Evolutionary conservation across 2,113 vertebrate species (phyloP).

Genomic region (Upupa epops): DNA sequence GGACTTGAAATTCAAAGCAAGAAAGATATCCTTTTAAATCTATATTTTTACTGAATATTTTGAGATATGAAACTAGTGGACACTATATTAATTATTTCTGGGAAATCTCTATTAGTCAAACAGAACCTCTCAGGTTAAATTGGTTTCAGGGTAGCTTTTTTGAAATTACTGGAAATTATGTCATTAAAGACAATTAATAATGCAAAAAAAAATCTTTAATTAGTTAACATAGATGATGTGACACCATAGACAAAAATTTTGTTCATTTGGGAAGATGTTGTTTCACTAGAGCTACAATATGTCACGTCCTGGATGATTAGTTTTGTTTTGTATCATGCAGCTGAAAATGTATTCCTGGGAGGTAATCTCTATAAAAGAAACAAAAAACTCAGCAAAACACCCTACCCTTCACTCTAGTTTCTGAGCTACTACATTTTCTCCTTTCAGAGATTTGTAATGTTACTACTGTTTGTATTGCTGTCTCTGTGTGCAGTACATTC

Average conservation of each 20-base stretch:
- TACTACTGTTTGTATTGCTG: background rate
- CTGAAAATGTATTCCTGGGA: background rate
- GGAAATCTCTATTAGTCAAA: background rate
- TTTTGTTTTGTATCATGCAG: background rate
- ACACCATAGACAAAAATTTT: background rate
- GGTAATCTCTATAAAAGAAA: background rate
- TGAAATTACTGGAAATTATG: background rate
- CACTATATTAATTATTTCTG: background rate
- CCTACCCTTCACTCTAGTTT: fast-evolving
- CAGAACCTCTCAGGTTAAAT: background rate
- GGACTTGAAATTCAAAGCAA: background rate
- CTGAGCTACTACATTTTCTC: background rate
- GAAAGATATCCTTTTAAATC: background rate
- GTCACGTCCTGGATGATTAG: too few relatives aligned
- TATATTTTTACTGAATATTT: background rate
- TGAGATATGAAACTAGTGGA: background rate
- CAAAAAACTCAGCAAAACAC: background rate
- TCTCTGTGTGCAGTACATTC: background rate
- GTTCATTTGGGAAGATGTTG: background rate
- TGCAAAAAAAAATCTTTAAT: background rate
- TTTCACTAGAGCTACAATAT: background rate
- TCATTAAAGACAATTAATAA: background rate
- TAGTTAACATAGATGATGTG: background rate
- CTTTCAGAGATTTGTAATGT: background rate
- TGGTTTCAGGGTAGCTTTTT: background rate